Conservation (phyloP, 2,888 invertebrate genomes). For the Tetranychus piercei region DNA sequence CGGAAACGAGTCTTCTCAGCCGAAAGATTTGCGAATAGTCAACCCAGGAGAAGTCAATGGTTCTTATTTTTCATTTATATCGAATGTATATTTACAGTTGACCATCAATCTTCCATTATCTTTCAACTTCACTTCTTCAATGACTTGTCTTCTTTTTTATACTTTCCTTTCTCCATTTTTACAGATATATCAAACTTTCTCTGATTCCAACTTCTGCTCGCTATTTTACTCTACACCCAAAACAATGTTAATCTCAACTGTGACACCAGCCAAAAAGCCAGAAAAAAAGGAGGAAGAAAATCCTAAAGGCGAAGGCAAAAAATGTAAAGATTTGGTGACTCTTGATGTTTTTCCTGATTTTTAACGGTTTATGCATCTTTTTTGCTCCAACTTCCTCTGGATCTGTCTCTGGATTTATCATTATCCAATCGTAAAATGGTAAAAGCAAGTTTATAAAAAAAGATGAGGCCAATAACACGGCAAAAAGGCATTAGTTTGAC, state of each 20-base stretch:
- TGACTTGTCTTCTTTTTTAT: not conserved
- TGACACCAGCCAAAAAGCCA: not conserved
- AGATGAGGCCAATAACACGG: not conserved
- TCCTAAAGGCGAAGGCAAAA: not conserved
- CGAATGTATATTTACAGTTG: not conserved
- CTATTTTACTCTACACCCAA: not conserved
- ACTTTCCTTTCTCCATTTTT: not conserved
- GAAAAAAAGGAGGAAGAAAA: not conserved
- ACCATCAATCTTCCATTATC: constrained; percentile 1
- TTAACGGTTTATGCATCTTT: not conserved
- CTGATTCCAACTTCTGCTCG: too few species aligned
- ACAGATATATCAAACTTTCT: too few species aligned
- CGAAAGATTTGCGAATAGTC: not conserved
- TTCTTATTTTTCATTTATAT: not conserved
- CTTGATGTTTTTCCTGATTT: not conserved
- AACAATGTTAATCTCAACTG: not conserved
- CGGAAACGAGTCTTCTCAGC: too few species aligned
- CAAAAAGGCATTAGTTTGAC: not conserved
- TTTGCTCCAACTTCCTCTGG: not conserved
- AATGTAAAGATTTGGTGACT: not conserved
- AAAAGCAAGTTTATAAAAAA: not conserved
- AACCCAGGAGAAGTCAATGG: not conserved
- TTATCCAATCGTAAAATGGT: not conserved
- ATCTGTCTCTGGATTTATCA: not conserved
- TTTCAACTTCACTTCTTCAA: not conserved